Conservation (phyloP, 2,797 vertebrate species). For the Lepus oiostolus region DNA sequence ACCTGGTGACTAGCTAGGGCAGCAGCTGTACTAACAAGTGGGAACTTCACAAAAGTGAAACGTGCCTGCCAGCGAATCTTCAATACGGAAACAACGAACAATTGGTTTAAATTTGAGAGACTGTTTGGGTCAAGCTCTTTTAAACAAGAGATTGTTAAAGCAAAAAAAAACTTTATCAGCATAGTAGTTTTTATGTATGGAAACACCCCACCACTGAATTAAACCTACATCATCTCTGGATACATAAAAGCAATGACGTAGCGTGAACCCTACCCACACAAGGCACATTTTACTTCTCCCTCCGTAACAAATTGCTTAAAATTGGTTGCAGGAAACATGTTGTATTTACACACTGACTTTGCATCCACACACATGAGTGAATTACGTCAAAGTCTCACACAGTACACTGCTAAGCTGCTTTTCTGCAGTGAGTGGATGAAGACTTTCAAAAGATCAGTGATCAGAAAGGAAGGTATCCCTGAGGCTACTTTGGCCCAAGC, state of each 20-base stretch:
- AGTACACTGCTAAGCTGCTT: neutral
- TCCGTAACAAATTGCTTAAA: neutral
- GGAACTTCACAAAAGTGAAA: conserved; percentile 17
- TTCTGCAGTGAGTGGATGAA: neutral
- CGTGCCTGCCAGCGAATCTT: neutral
- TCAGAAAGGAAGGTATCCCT: neutral
- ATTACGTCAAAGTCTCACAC: neutral
- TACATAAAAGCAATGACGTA: neutral
- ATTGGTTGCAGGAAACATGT: neutral
- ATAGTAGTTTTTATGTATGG: neutral
- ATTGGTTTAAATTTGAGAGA: neutral
- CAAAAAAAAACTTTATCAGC: neutral
- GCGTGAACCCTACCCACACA: neutral
- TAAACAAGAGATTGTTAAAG: conserved; percentile 24
- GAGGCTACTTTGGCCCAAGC: neutral
- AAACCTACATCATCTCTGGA: conserved; percentile 5
- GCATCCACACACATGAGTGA: no score
- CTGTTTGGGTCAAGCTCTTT: neutral
- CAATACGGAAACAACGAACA: neutral
- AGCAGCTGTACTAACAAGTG: neutral
- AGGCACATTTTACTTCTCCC: neutral
- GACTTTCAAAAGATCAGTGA: neutral
- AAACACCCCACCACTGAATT: neutral
- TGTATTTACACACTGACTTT: neutral
- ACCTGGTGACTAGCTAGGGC: neutral